Percentiles rank a stretch among this genome's conserved stretches.
phyloP scores from a whole-genome alignment of 2,888 invertebrate species.

The Cerastis leucographa region DNA sequence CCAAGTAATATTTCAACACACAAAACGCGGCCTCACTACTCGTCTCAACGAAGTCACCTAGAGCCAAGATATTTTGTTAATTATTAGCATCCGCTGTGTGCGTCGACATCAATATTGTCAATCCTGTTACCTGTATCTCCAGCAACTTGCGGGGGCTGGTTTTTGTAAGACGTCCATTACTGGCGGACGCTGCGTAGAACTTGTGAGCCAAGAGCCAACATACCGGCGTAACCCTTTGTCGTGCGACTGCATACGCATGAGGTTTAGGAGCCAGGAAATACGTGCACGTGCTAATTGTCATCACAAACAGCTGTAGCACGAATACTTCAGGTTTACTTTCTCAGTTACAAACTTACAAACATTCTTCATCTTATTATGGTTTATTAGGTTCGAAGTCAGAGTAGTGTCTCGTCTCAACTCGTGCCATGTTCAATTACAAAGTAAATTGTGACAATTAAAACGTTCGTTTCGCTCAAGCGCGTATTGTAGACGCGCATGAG shows the following conservation, averaged over 20 bases:
- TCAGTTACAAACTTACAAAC: constrained; percentile 70
- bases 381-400: constrained; percentile 47
- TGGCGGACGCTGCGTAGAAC: constrained; percentile 77
- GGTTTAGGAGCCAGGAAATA: constrained; percentile 79
- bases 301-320: constrained; percentile 74
- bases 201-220: constrained; percentile 54
- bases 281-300: constrained; percentile 80
- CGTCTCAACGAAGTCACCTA: constrained; percentile 62
- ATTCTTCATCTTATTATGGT: constrained; percentile 72
- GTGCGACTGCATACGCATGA: constrained; percentile 71
- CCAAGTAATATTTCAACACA: constrained; percentile 54
- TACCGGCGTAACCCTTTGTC: constrained; percentile 70
- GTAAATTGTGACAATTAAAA: constrained; percentile 82
- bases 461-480: constrained; percentile 73
- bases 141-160: constrained; percentile 76
- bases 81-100: constrained; percentile 70
- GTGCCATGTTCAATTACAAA: constrained; percentile 72
- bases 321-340: constrained; percentile 73
- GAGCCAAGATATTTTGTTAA: constrained; percentile 70
- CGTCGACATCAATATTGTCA: constrained; percentile 71
- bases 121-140: constrained; percentile 62
- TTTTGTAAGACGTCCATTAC: constrained; percentile 79
- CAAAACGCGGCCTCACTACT: constrained; percentile 51
- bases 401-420: constrained; percentile 38
- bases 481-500: constrained; percentile 75